Base-by-base conservation (phyloP, 2,888 invertebrate genomes). In the Sesamia inferens region DNA sequence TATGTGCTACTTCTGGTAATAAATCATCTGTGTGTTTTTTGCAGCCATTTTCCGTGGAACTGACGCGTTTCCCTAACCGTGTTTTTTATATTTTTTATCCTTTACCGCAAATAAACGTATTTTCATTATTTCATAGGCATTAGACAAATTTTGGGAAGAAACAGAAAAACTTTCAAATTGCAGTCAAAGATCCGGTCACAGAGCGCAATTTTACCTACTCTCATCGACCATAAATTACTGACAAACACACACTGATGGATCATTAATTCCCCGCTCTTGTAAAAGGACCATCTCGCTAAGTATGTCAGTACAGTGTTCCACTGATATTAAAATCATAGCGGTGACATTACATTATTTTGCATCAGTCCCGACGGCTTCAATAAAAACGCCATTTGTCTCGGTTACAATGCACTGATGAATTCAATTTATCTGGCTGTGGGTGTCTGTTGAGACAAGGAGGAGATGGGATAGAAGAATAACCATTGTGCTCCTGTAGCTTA, bases 321-420 rank as follows among this genome's bases (percentile, higher is more conserved):
- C 57, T 73, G 74, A 79, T 75, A 84, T 80, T 78, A 76, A 82
- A 84, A 84, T 84, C 82, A 86, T 85, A 67, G 83, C 78, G 62
- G 68, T 83, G 83, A 82, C 78, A 79, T 73, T 78, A 82, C 86
- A 84, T 85, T 78, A 86, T 78, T 85, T 81, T 74, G 85, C 86
- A 85, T 83, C 80, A 82, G 80, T 72, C 81, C 71, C 74, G 88
- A 87, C 87, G 87, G 85, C 72, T 80, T 78, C 81, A 89, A 90
- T 90, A 86, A 88, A 90, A 90, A 82, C 74, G 68, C 85, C 85
- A 90, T 90, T 90, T 90, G 85, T 90, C 87, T 88, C 85, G 87
- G 76, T 89, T 90, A 88, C 85, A 81, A 42, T 78, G 75, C 78
- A 77, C 76, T 81, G 79, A 85, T 85, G 71, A 86, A 81, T 76